A percentile compares a stretch with the other conserved stretches of the same genome.
Conservation (phyloP, 2,888 invertebrate genomes). For the Disparrhopalites patrizii region DNA sequence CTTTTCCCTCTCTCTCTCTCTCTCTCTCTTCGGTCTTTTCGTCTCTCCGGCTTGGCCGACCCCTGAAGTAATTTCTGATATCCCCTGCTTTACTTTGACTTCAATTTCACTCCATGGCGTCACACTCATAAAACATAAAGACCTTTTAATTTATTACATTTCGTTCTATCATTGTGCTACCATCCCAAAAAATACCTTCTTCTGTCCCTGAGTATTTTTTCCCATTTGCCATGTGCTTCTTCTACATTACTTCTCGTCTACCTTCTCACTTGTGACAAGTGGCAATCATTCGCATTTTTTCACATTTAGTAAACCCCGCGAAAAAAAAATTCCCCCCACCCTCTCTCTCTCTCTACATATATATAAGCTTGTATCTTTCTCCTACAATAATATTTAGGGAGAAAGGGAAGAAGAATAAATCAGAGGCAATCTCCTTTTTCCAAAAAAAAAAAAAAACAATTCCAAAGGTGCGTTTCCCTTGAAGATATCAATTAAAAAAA, state of each 20-base stretch:
- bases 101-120: slow-evolving; percentile 39
- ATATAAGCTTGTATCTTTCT: too few species aligned
- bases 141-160: slow-evolving; percentile 32
- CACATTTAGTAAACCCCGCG: too few species aligned
- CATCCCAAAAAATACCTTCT: too few species aligned
- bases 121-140: slow-evolving; percentile 39
- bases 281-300: slow-evolving; percentile 20
- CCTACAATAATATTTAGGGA: too few species aligned
- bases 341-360: too few species aligned
- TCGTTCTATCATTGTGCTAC: slow-evolving; percentile 29
- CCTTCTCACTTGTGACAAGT: slow-evolving; percentile 20
- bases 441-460: too few species aligned
- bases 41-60: slow-evolving; percentile 28
- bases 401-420: too few species aligned
- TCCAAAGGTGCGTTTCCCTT: slow-evolving; percentile 18
- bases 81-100: slow-evolving; percentile 34
- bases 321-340: too few species aligned
- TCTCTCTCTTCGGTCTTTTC: slow-evolving; percentile 13
- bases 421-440: too few species aligned
- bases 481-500: too few species aligned
- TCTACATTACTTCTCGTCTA: slow-evolving; percentile 1
- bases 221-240: slow-evolving; percentile 27
- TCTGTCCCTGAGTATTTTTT: slow-evolving; percentile 23
- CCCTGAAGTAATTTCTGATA: slow-evolving; percentile 39
- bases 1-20: slow-evolving; percentile 14